Evolutionary conservation across 2,888 invertebrate genomes (phyloP), one percentile per base, ranked within the genome.

Genomic region (Philopedon plagiatum): DNA sequence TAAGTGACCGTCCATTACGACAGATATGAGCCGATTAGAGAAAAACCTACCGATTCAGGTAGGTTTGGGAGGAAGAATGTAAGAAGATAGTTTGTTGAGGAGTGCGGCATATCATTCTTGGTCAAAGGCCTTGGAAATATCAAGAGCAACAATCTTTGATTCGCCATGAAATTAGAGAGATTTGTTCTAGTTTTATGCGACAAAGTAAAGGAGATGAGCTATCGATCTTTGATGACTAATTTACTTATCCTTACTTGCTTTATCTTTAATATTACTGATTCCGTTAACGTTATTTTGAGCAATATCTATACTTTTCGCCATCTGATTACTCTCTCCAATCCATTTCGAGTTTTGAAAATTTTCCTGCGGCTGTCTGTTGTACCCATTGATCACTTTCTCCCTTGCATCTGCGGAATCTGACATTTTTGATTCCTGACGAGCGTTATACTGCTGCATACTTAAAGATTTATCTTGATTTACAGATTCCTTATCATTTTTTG

Each of bases 271-370:
- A 19, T 15, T 8, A 19, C 39, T n/a, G 26, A 46, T 32, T 29
- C 18, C 51, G 34, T 71, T 51, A 4, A 65, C 13, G 37, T 66
- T 71, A 37, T 57, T 66, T 32, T 66, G 65, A 34, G 71, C 71
- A 3, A 66, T 61, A 46, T 71, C 71, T 11, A 71, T 71, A 34
- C 51, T 56, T 41, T 71, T 65, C 8, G 51, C 66, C 44, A 71
- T 66, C 11, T 66, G 60, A 32, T 61, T 65, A 9, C 37, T 41
- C 8, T 62, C 41, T 8, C 23, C 60, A 21, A 54, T n/a, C 37
- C 41, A 70, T 56, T 13, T 62, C 1, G 37, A 26, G 21, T 56
- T 56, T 8, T 34, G 39, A 15, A 18, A 23, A 19, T 15, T 32
- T 5, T 19, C 15, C 1, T 34, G 37, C 3, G 34, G 19, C 21